Evolutionary conservation across 2,888 invertebrate genomes (phyloP), one percentile per base, ranked within the genome.

Genomic region (Isotomurus palustris): DNA sequence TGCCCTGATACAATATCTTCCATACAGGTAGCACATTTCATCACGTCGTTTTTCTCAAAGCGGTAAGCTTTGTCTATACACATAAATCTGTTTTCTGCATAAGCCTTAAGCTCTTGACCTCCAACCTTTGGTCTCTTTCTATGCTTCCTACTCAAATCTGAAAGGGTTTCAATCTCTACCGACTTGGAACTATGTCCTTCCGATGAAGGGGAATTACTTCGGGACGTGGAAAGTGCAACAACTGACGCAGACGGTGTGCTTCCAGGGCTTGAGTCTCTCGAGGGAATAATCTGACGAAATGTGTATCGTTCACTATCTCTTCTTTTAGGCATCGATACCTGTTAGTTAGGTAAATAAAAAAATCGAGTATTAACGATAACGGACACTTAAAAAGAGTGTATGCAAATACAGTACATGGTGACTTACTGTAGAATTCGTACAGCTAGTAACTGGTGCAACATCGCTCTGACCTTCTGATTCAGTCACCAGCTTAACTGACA

Each of bases 1-100:
- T 55, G 48, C 12, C 36, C 48, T 1, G 28, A 14, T 27, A 40
- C 40, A 10, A 67, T 58, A 14, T 35, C 19, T 2, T 49, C 19
- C 2, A 36, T 47, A 47, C 67, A 67, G 1, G 14, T 8, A 2
- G 44, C 22, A 51, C 60, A 62, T 1, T 27, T 14, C 10, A 17
- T 28, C 1, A 14, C 19, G 14, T 17, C 21, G 3, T 38, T 38
- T 14, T 38, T 50, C 12, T 43, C 40, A 25, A 50, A 24, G 6
- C 25, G 19, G 24, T 25, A 50, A 25, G 3, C n/a, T 19, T 36
- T 50, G 14, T 50, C 50, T n/a, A 50, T 29, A 5, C 32, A 35
- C 5, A 50, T 5, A 25, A 50, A 50, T 38, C 38, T 12, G 3
- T 36, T 21, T 25, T 50, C 50, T 14, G 22, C 40, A 38, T 29